Evolutionary conservation across 2,797 vertebrate genomes (phyloP), one percentile per base, ranked within the genome.

Genomic region (Toxotes lorentzi): DNA sequence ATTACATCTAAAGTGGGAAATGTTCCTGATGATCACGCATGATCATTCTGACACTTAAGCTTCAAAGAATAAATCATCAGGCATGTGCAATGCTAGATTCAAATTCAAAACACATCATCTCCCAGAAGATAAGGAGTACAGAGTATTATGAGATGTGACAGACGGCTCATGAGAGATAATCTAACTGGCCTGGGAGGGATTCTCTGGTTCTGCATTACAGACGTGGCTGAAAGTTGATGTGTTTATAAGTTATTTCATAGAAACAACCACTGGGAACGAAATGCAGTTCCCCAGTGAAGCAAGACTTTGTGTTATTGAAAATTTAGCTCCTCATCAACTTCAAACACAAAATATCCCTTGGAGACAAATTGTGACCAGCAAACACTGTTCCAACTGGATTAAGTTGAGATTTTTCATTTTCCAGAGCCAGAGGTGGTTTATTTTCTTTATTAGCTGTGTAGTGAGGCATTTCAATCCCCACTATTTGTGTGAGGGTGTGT

Each of bases 361-460:
- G 71, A 81, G 79, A 69, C 69, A 81, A 82, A 83, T 41, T 57
- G 71, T 73, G 63, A 82, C 34, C 74, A 72, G 48, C 57, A 72
- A 75, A 73, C 45, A 66, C 21, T 30, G 64, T 70, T 83, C 58
- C 43, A 78, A 69, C 47, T 56, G 68, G 74, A 87, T 83, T 71
- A 82, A 23, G 32, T 32, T 50, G 47, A 69, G 73, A 82, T 54
- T 71, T 85, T 79, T 82, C 57, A 74, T 87, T 84, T 88, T 80
- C 43, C 27, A 74, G 73, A 80, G 65, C 74, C 70, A 75, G 59
- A 76, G 57, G 60, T 72, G 73, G 64, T 84, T 89, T 83, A 68
- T 81, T 87, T 78, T 83, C 59, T 83, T 62, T 65, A 81, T 88
- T 82, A 88, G 80, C 51, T 16, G 21, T 27, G 57, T 13, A 76